Percentiles rank a stretch among this genome's conserved stretches.
Evolutionary conservation across 2,797 vertebrate genomes (phyloP).

Genomic region (Dicrostonyx torquatus): DNA sequence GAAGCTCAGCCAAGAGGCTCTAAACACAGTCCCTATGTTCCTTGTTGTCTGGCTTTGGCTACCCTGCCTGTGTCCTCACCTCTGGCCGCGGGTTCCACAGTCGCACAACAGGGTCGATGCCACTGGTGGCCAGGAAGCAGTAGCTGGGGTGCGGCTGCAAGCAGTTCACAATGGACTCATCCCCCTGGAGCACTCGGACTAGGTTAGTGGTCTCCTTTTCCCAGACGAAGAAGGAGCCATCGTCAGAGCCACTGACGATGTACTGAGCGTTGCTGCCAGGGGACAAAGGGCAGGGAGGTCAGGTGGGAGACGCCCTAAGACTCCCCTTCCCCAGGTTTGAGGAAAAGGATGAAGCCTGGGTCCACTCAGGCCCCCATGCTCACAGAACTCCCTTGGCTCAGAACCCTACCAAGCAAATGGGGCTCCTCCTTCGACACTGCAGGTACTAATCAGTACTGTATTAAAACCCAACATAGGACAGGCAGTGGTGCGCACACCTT

Average conservation of each 20-base stretch:
- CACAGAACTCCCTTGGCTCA: background rate
- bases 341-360: background rate
- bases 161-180: slow-evolving; percentile 99
- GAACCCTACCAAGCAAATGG: background rate
- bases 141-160: slow-evolving; percentile 98
- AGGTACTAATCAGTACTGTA: background rate
- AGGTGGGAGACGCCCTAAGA: slow-evolving; percentile 49
- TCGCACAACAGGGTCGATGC: slow-evolving; percentile 97
- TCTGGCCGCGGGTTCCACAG: slow-evolving; percentile 98
- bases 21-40: background rate
- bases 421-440: background rate
- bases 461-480: background rate
- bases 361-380: background rate
- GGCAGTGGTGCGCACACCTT: background rate
- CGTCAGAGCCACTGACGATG: slow-evolving; percentile 97
- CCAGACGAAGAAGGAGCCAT: slow-evolving; percentile 99
- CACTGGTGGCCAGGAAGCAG: slow-evolving; percentile 98
- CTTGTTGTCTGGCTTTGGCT: background rate
- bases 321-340: no score
- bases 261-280: slow-evolving; percentile 95
- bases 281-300: slow-evolving; percentile 64
- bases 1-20: background rate
- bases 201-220: slow-evolving; percentile 99
- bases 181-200: slow-evolving; percentile 96
- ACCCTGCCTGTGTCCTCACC: slow-evolving; percentile 84